Evolutionary conservation across 2,888 invertebrate species (phyloP), one percentile per base, ranked within the genome.

Genomic region (Stenurella melanura): DNA sequence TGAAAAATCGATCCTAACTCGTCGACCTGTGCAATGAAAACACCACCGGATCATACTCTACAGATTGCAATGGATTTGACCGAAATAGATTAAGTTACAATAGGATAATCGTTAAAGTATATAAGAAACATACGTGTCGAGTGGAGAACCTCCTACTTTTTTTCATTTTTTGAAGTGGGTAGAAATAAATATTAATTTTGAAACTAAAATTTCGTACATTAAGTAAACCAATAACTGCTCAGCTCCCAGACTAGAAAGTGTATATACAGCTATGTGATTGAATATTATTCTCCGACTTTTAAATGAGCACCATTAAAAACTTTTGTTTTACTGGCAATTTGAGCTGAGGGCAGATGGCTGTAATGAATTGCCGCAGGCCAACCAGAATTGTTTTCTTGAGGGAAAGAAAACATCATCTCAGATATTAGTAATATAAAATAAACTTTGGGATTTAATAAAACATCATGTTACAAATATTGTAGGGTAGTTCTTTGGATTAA

Each of bases 221-320:
- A 6, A 34, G 9, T 34, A 34, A 34, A 34, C 3, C 9, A 34
- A 34, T 6, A 42, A 11, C 4, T 42, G 11, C 38, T 11, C 38
- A 38, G 9, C 11, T 42, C 11, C 42, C 42, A 42, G 11, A 0
- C 42, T 42, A 42, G 10, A 60, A 19, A 60, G 1, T 15, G 17
- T 18, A 34, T 42, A 34, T 42, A 21, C 70, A n/a, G 60, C 38
- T 7, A 10, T 42, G 70, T 54, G 72, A 72, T 72, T 61, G 72
- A 72, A 72, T 63, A 72, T 63, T 54, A 63, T 72, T 63, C 63
- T 63, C 54, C 26, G 54, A 72, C 54, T 63, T 72, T 42, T 61
- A 68, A 74, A 74, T 74, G 68, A 68, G 61, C 54, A 60, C 54
- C 74, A 73, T 73, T 73, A 68, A 74, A 68, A 74, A 63, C 38